Evolutionary conservation across 2,797 vertebrate genomes (phyloP).

Genomic region (Dermochelys coriacea): DNA sequence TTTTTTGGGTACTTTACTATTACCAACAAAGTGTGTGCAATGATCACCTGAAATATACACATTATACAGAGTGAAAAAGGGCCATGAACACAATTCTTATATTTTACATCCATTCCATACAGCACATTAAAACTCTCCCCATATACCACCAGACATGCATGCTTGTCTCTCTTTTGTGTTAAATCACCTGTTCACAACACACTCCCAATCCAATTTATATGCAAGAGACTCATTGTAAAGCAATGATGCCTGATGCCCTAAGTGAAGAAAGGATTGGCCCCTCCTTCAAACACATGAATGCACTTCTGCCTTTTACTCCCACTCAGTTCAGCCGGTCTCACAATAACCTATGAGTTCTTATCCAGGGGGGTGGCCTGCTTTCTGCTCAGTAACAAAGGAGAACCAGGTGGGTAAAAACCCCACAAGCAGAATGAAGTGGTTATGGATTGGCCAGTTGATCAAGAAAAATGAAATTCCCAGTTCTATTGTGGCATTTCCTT

Average conservation of each 20-base stretch:
- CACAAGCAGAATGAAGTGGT: not conserved
- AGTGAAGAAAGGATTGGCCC: not conserved
- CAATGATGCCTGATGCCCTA: not conserved
- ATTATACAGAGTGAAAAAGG: not conserved
- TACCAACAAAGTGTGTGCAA: not conserved
- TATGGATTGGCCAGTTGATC: not conserved
- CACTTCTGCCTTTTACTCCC: not conserved
- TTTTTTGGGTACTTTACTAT: not conserved
- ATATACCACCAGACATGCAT: not conserved
- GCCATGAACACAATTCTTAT: not conserved
- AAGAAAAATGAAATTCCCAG: not conserved
- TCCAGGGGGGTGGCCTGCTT: not conserved
- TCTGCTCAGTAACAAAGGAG: not conserved
- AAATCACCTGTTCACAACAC: slow-evolving; percentile 15
- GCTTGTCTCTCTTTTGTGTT: slow-evolving; percentile 1
- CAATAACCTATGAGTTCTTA: not conserved
- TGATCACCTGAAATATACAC: not conserved
- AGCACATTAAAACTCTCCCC: not conserved
- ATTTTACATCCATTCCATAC: not conserved
- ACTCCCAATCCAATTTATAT: slow-evolving; percentile 20
- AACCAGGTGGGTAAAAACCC: not conserved
- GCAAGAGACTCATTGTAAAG: not conserved
- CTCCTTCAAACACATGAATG: not conserved
- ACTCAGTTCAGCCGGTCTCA: not conserved
- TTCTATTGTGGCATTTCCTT: not conserved